Evolutionary conservation across 2,888 invertebrate species (phyloP).

Genomic region (Drosophila nr. perissopoda): DNA sequence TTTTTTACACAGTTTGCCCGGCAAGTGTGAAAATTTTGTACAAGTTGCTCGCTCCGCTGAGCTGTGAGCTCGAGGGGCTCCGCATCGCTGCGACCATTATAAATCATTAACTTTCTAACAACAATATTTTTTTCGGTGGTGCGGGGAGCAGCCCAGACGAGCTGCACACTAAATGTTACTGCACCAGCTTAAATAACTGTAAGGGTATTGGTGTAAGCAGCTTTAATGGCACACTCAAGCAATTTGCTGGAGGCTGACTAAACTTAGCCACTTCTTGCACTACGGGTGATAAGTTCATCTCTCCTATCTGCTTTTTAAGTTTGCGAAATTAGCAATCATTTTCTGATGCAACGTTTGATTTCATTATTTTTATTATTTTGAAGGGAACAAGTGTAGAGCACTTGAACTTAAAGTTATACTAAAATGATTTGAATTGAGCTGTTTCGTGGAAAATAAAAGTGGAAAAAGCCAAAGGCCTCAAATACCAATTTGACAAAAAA

Average conservation of each 20-base stretch:
- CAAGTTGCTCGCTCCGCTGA: conserved; percentile 73
- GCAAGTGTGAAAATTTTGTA: conserved; percentile 80
- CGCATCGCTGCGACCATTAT: conserved; percentile 64
- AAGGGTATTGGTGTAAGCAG: conserved; percentile 8
- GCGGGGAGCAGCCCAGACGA: conserved; percentile 35
- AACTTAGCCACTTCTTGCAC: not conserved
- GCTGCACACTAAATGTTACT: conserved; percentile 34
- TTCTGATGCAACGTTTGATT: not conserved
- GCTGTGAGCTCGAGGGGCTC: conserved; percentile 43
- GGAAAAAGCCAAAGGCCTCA: not conserved
- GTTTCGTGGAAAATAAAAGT: not conserved
- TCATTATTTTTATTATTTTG: not conserved
- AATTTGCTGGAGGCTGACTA: conserved; percentile 7
- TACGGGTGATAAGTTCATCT: not conserved
- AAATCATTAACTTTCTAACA: conserved; percentile 81
- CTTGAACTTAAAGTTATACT: not conserved
- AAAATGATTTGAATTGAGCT: not conserved
- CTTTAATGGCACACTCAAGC: conserved; percentile 29
- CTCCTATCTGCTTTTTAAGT: not conserved
- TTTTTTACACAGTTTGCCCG: conserved; percentile 56
- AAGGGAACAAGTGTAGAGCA: not conserved
- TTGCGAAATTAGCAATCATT: not conserved
- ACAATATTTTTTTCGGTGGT: conserved; percentile 66
- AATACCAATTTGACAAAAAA: not conserved
- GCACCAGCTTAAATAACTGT: conserved; percentile 14